Conservation (phyloP, 2,797 vertebrate species). For the Gymnothorax reevesii region DNA sequence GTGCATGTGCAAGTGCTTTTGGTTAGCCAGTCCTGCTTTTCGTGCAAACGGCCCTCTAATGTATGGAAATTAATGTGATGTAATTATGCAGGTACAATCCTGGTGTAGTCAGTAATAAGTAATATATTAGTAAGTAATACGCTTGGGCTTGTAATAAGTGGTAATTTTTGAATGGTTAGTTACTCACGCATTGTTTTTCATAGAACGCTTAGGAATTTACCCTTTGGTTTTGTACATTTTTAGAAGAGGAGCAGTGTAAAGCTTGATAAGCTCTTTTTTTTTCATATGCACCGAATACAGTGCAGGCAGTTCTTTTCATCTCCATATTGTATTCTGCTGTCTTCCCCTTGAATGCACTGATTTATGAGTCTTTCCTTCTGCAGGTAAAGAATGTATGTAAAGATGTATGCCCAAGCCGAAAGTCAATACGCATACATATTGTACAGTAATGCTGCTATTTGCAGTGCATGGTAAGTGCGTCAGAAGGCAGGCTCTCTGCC, state of each 20-base stretch:
- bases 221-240: not conserved
- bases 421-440: constrained; percentile 3
- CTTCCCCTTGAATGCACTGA: not conserved
- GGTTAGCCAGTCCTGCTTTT: not conserved
- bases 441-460: not conserved
- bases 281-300: too few species aligned
- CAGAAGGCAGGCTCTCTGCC: not conserved
- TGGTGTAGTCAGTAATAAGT: not conserved
- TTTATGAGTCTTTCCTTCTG: not conserved
- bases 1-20: not conserved
- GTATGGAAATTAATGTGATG: not conserved
- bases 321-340: not conserved
- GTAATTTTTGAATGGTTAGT: not conserved
- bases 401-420: not conserved
- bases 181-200: not conserved
- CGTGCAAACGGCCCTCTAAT: not conserved
- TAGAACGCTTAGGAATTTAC: not conserved
- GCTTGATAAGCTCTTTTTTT: not conserved
- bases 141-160: too few species aligned
- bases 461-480: not conserved
- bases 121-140: too few species aligned
- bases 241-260: not conserved
- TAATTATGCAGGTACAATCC: too few species aligned
- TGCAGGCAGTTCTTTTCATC: not conserved
- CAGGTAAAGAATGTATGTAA: not conserved